A percentile compares a stretch with the other conserved stretches of the same genome.
phyloP scores from a whole-genome alignment of 1,140 invertebrate genomes.

The Drosophila nigrodunni region DNA sequence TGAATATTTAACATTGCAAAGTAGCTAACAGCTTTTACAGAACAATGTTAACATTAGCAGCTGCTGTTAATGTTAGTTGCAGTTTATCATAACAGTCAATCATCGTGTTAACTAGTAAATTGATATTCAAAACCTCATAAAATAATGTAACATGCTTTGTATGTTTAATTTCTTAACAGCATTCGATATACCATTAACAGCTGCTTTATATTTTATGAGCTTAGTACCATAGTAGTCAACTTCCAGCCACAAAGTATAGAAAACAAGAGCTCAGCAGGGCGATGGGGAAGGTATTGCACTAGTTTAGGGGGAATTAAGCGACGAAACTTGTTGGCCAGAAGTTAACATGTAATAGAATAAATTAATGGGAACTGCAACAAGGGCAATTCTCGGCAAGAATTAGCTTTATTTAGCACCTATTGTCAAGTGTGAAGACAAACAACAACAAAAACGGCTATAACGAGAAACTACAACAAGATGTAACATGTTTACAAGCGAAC shows the following conservation, averaged over 20 bases:
- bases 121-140: too few relatives aligned
- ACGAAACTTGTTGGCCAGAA: not conserved
- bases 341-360: slow-evolving; percentile 6
- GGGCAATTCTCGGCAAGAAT: slow-evolving; percentile 47
- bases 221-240: not conserved
- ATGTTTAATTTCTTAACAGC: too few relatives aligned
- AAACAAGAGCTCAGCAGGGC: not conserved
- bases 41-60: too few relatives aligned
- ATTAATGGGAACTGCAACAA: not conserved
- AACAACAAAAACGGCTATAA: not conserved
- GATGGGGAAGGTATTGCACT: too few relatives aligned
- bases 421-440: not conserved
- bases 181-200: too few relatives aligned
- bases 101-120: too few relatives aligned
- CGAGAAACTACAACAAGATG: slow-evolving; percentile 39
- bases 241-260: not conserved
- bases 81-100: too few relatives aligned
- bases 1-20: too few relatives aligned
- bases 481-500: slow-evolving; percentile 22
- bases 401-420: slow-evolving; percentile 61
- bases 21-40: too few relatives aligned
- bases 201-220: too few relatives aligned
- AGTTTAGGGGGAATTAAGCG: not conserved
- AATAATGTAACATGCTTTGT: too few relatives aligned
- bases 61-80: too few relatives aligned